These are phyloP conservation scores for Zygogramma bicolorata DNA, from an alignment of 2,888 invertebrate genomes.

Conservation along the genomic window DNA sequence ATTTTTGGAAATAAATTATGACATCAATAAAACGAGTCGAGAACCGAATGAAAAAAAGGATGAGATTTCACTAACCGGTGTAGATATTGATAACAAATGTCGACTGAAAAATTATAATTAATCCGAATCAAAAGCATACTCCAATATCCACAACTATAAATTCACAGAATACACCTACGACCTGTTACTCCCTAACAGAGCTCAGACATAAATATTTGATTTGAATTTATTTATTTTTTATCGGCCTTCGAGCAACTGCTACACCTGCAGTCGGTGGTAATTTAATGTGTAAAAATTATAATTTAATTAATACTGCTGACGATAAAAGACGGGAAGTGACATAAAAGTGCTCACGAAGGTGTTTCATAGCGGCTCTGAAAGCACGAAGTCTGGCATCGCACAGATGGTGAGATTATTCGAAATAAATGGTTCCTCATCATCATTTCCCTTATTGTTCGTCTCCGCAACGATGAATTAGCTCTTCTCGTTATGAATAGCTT, in stretches of 20 bases:
- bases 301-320: constrained; percentile 60
- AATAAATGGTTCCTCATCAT: constrained; percentile 46
- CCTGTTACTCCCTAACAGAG: not conserved
- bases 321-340: constrained; percentile 61
- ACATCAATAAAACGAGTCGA: too few relatives aligned
- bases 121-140: too few relatives aligned
- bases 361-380: constrained; percentile 46
- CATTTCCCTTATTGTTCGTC: constrained; percentile 15
- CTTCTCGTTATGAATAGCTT: too few relatives aligned
- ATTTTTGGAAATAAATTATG: too few relatives aligned
- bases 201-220: constrained; percentile 1
- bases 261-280: constrained; percentile 41
- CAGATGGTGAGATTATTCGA: constrained; percentile 55
- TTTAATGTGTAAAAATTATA: constrained; percentile 51
- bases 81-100: too few relatives aligned
- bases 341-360: constrained; percentile 54
- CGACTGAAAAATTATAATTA: too few relatives aligned
- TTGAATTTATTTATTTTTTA: constrained; percentile 1
- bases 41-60: too few relatives aligned
- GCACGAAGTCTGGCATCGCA: constrained; percentile 43
- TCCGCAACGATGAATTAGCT: not conserved
- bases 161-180: not conserved
- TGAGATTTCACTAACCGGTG: too few relatives aligned
- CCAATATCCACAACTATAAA: not conserved
- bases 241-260: not conserved